Evolutionary conservation across 2,888 invertebrate species (phyloP), one percentile per base, ranked within the genome.

Genomic region (Chloromyia formosa): DNA sequence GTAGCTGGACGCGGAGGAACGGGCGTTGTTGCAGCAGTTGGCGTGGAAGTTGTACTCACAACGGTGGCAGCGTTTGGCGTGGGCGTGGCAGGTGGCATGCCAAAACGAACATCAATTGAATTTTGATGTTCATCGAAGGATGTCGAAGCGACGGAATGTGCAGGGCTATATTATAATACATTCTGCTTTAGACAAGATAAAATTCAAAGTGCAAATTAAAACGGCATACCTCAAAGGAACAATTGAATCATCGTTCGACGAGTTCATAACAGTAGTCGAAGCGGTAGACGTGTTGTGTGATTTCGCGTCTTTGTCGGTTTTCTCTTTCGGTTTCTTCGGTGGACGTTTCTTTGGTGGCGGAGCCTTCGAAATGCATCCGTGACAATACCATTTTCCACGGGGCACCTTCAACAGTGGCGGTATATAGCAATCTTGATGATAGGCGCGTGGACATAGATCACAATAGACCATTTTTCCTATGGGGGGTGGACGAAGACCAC

Each of bases 371-470:
- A 93, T 90, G 86, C 96, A 96, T 78, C 93, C 93, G 16, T 92
- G 90, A 85, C 97, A 97, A 84, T 94, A 94, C 95, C 95, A 95
- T 81, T 93, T 94, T 81, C 93, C 94, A 79, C 92, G 90, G 1
- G 95, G 95, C 82, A 91, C 91, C 88, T 93, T 93, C 80, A 90
- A 87, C 82, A 95, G 86, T 53, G 94, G 93, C 54, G 97, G 97
- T 83, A 94, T 93, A 82, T 96, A 91, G 84, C 98, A 98, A 85
- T 96, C 96, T 77, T 93, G 92, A 84, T 98, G 97, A 86, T 95
- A 96, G 72, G 95, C 94, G 73, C 96, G 89, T 2, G 94, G 94
- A 85, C 98, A 98, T 74, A 94, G 87, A 83, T 96, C 95, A 84
- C 97, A 98, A 68, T 93, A 90, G 61, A 96, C 90, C 83, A 97